Conservation (phyloP, 2,888 invertebrate species). For the Andrena dorsata region DNA sequence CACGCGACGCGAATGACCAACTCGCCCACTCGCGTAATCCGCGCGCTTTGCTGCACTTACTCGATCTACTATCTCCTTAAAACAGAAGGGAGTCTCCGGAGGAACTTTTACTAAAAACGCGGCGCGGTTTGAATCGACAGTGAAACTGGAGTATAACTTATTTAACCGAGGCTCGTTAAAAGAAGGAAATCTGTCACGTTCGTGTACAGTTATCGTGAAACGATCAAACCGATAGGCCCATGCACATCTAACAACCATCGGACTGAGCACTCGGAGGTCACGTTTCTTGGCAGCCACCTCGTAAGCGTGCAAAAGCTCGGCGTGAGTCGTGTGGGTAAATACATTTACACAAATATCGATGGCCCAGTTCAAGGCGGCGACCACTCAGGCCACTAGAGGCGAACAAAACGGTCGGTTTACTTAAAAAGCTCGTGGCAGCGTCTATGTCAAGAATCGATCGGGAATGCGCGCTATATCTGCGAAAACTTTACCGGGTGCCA, state of each 20-base stretch:
- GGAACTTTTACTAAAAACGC: neutral
- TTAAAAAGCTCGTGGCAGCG: too few relatives aligned
- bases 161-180: neutral
- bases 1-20: neutral
- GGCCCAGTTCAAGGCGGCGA: neutral
- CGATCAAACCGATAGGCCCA: constrained; percentile 55
- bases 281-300: constrained; percentile 72
- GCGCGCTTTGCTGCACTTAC: neutral
- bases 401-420: too few relatives aligned
- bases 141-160: neutral
- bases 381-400: neutral
- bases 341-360: constrained; percentile 22
- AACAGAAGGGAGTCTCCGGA: neutral
- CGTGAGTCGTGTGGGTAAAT: constrained; percentile 61
- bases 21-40: neutral
- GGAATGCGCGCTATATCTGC: too few relatives aligned
- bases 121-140: neutral
- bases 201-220: constrained; percentile 20
- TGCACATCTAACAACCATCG: constrained; percentile 66
- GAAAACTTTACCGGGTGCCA: too few relatives aligned
- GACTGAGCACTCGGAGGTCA: constrained; percentile 57
- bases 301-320: constrained; percentile 80
- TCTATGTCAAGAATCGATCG: too few relatives aligned
- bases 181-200: constrained; percentile 6
- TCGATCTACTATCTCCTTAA: neutral